Base-by-base conservation (phyloP, 2,888 invertebrate species). In the Xestoiulus laeticollis region DNA sequence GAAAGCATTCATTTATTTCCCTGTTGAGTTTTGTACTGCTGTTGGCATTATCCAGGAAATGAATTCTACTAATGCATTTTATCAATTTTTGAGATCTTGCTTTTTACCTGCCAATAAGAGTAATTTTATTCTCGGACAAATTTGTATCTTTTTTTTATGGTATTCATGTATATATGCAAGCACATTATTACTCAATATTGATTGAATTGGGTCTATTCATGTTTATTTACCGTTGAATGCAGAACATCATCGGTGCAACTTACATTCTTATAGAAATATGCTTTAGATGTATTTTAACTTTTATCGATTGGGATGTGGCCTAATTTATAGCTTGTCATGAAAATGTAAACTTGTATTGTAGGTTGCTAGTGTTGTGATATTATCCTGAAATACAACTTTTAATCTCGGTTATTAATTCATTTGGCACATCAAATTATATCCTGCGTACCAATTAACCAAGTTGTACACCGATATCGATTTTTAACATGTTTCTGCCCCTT, bases 301-400 rank as follows among this genome's bases (percentile, higher is more conserved):
- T 26, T 78, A 78, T 78, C 78, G 78, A 78, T 78, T 78, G 78
- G 26, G 14, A 78, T 78, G 22, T 78, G 78, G 78, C 78, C 30
- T 78, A 78, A 78, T 78, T 78, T 78, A 30, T 30, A 30, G 78
- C 26, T 78, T 30, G 78, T 78, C 78, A 12, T 10, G 26, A 30
- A 78, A 78, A 78, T 78, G 78, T 78, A 26, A 78, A 26, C 78
- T 4, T 38, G 38, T 38, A 38, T 38, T 38, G 10, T 10, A 30
- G 30, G 22, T 14, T 26, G 78, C 22, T 26, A 78, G 78, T 22
- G 78, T 78, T 22, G 16, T 30, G 78, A 30, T 2, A 30, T 78
- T 14, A 78, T 30, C 1, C 30, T 16, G 26, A 14, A 30, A 30
- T 78, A 78, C 78, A 30, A 78, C 30, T 78, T 78, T 78, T 78